phyloP scores from a whole-genome alignment of 2,797 vertebrate species.

The Syngnathus rostellatus region DNA sequence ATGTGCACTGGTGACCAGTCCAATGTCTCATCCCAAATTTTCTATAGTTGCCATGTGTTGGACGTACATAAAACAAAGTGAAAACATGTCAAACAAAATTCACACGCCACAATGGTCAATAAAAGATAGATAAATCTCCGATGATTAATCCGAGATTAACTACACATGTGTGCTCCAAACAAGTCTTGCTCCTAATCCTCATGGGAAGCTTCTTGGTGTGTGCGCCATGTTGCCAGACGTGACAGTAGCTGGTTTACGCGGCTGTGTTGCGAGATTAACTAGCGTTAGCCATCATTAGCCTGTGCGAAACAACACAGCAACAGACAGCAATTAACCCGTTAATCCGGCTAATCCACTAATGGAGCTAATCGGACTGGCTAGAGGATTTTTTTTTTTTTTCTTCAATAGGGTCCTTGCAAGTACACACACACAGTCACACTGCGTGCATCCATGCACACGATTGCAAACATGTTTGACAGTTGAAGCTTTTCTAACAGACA shows the following conservation, averaged over 20 bases:
- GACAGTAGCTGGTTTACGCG: slow-evolving; percentile 50
- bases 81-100: slow-evolving; percentile 2
- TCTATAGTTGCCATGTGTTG: neutral
- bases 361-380: slow-evolving; percentile 65
- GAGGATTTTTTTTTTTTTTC: slow-evolving; percentile 28
- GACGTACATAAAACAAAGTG: neutral
- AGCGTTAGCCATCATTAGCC: slow-evolving; percentile 64
- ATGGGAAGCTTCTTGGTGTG: slow-evolving; percentile 63
- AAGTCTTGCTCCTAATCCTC: slow-evolving; percentile 57
- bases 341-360: slow-evolving; percentile 68
- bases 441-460: slow-evolving; percentile 10
- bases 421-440: slow-evolving; percentile 37
- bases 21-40: too few relatives aligned
- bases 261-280: slow-evolving; percentile 62
- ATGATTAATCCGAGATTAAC: slow-evolving; percentile 30
- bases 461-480: slow-evolving; percentile 30
- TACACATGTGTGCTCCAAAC: slow-evolving; percentile 37
- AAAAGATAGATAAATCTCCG: slow-evolving; percentile 5
- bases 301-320: slow-evolving; percentile 54
- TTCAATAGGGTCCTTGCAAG: slow-evolving; percentile 45
- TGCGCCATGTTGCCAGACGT: slow-evolving; percentile 66
- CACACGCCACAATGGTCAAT: slow-evolving; percentile 7
- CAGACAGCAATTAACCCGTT: slow-evolving; percentile 68
- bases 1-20: too few relatives aligned
- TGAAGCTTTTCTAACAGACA: slow-evolving; percentile 36